Evolutionary conservation across 2,797 vertebrate species (phyloP).

Genomic region (Bryconaethiops microstoma): DNA sequence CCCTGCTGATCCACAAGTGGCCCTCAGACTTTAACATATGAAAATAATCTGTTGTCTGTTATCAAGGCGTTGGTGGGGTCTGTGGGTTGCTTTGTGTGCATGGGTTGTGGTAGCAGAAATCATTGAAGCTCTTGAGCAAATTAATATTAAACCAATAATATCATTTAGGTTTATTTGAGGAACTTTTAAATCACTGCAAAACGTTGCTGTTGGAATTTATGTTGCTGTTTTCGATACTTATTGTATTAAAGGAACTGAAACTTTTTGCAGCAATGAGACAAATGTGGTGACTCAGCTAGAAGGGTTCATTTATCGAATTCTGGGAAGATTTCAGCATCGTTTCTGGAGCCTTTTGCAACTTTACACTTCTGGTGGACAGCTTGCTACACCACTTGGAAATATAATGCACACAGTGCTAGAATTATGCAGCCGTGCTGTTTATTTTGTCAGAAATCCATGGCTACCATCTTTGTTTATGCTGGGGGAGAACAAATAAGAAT

Average conservation of each 20-base stretch:
- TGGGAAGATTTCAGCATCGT: constrained; percentile 37
- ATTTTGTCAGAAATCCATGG: constrained; percentile 67
- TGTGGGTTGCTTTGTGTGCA: neutral
- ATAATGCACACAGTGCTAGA: constrained; percentile 52
- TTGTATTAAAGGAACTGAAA: constrained; percentile 45
- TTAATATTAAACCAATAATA: neutral
- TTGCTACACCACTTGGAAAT: constrained; percentile 49
- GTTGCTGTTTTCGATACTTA: constrained; percentile 9
- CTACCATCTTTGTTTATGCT: constrained; percentile 74
- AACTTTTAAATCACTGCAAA: neutral
- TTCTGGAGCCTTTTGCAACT: constrained; percentile 9
- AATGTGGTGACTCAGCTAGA: constrained; percentile 24
- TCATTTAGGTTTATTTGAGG: constrained; percentile 15
- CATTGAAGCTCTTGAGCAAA: neutral
- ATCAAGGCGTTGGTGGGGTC: neutral
- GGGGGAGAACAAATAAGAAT: constrained; percentile 64
- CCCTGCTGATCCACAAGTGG: neutral
- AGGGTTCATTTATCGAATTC: constrained; percentile 21
- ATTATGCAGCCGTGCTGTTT: constrained; percentile 65
- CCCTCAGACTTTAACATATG: neutral
- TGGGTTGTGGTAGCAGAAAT: neutral
- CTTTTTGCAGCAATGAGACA: constrained; percentile 16
- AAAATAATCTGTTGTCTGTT: neutral
- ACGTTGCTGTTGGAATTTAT: constrained; percentile 16
- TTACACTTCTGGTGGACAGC: constrained; percentile 49